phyloP scores from a whole-genome alignment of 2,888 invertebrate genomes.

The Lymantria dispar region DNA sequence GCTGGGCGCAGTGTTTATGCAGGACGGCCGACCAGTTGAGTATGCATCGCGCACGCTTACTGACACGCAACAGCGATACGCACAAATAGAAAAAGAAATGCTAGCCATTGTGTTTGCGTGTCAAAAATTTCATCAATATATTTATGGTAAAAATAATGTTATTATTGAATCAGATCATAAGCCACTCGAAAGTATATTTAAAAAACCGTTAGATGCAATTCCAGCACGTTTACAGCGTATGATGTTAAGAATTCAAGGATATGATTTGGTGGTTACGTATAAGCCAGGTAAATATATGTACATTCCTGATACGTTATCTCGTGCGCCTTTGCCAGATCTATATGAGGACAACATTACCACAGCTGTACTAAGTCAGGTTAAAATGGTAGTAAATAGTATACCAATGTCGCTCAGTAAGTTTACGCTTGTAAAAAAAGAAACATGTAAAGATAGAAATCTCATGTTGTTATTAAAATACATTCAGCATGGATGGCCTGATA shows the following conservation, averaged over 20 bases:
- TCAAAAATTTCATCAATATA: too few species aligned
- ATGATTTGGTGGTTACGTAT: not conserved
- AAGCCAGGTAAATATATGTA: not conserved
- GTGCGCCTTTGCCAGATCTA: not conserved
- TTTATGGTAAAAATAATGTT: not conserved
- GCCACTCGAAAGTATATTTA: not conserved
- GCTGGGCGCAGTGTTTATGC: too few species aligned
- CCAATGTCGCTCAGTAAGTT: too few species aligned
- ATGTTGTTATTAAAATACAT: not conserved
- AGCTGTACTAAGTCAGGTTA: not conserved
- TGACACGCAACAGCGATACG: too few species aligned
- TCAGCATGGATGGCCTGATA: not conserved
- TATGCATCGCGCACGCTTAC: too few species aligned
- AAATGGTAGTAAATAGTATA: too few species aligned
- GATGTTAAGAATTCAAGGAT: not conserved
- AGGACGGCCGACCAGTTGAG: too few species aligned
- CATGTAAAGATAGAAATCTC: too few species aligned
- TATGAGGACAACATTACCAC: not conserved
- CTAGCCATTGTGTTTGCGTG: too few species aligned
- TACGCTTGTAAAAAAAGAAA: too few species aligned
- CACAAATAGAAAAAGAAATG: too few species aligned
- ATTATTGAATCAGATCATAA: not conserved
- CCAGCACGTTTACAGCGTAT: not conserved
- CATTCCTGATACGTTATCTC: too few species aligned
- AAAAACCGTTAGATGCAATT: not conserved